Base-by-base conservation (phyloP, 2,888 invertebrate species). In the Drosophila lacicola region DNA sequence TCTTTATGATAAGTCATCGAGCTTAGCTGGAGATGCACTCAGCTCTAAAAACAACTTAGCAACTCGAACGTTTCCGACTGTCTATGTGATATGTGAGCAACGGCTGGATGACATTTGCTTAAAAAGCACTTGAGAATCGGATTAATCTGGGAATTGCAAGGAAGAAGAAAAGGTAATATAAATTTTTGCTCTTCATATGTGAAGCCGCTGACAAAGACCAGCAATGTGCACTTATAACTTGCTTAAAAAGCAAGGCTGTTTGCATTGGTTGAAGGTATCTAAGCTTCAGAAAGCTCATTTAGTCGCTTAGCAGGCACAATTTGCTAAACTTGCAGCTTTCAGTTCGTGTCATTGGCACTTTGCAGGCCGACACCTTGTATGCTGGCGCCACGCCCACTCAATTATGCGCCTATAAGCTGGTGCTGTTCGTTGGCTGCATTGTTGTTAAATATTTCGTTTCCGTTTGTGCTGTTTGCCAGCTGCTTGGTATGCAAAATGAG, bases 401-500 rank as follows among this genome's bases (percentile, higher is more conserved):
- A 82, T 82, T 83, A 81, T 81, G 70, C 67, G 47, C 49, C 70
- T 63, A 29, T 46, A 25, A 47, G 54, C 42, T 44, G 50, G 21
- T 17, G 51, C n/a, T 47, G 62, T 34, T 45, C 19, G 42, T 37
- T 46, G 73, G 64, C 34, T 73, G 82, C 75, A 74, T 86, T 87
- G 81, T 87, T 87, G 89, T 87, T 84, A 84, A 84, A 88, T 84
- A 87, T 88, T 88, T 88, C 82, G 89, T 87, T 87, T 88, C 89
- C 89, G 89, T 75, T 81, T 70, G 81, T 76, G 60, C 44, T 72
- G 83, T 86, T 86, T 80, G 80, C 80, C 79, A 75, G 68, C 77
- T 87, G 82, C 80, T 87, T 84, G 84, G 86, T 89, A 87, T 87
- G 89, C 86, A 88, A 87, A 87, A 84, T 79, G 89, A 74, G 88